Evolutionary conservation across 2,797 vertebrate genomes (phyloP).

Genomic region (Cynopterus sphinx): DNA sequence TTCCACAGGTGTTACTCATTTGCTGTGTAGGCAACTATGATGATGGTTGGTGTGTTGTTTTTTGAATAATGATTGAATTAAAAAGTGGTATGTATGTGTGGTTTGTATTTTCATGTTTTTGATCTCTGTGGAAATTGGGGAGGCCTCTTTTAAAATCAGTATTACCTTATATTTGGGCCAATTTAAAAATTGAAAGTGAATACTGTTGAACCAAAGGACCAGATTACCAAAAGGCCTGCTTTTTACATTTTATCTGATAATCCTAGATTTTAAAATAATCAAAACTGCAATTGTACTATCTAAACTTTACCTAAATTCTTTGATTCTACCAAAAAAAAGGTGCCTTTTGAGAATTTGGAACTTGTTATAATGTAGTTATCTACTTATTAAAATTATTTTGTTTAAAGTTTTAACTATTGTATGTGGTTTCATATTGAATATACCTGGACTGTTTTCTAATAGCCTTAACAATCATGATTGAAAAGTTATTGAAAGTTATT

Average conservation of each 20-base stretch:
- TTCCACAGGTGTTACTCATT: conserved; percentile 49
- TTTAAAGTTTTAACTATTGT: neutral
- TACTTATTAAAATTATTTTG: conserved; percentile 7
- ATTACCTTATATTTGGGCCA: conserved; percentile 76
- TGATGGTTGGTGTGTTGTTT: neutral
- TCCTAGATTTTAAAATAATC: neutral
- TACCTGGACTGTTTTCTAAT: neutral
- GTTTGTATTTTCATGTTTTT: conserved; percentile 22
- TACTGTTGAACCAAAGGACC: conserved; percentile 39
- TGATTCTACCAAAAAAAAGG: neutral
- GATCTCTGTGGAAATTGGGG: conserved; percentile 66
- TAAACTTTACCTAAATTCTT: conserved; percentile 3
- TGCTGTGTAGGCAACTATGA: neutral
- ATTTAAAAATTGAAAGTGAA: conserved; percentile 50
- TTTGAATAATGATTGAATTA: conserved; percentile 16
- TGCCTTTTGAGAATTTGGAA: conserved; percentile 66
- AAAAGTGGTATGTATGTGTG: neutral
- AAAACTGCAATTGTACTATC: neutral
- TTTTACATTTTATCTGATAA: neutral
- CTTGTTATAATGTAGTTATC: neutral
- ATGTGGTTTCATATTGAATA: neutral
- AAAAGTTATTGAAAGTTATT: neutral
- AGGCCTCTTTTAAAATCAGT: conserved; percentile 28
- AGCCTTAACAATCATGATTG: neutral
- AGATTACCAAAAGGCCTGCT: conserved; percentile 62